Evolutionary conservation across 92 coral and sea anemone species (phyloP).

Genomic region (Porites evermanni): DNA sequence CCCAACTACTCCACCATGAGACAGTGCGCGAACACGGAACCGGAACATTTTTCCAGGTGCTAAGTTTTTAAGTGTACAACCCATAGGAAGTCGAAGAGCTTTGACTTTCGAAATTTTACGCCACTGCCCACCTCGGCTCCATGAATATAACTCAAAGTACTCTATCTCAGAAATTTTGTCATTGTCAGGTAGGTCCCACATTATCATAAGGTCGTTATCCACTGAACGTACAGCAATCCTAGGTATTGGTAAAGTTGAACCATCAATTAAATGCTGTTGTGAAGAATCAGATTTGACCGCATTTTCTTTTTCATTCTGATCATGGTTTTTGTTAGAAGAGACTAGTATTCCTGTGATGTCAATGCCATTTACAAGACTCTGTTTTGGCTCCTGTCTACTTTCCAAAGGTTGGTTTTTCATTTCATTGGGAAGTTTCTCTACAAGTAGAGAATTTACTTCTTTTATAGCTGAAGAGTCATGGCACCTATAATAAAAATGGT

Average conservation of each 20-base stretch:
- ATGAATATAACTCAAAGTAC: neutral
- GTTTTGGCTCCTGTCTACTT: neutral
- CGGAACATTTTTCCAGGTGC: neutral
- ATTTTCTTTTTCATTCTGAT: neutral
- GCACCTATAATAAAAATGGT: neutral
- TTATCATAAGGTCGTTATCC: neutral
- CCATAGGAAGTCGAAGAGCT: conserved; percentile 32
- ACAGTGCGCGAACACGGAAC: conserved; percentile 25
- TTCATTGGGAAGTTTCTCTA: neutral
- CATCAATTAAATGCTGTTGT: neutral
- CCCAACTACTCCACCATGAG: conserved; percentile 1
- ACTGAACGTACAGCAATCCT: neutral
- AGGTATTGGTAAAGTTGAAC: neutral
- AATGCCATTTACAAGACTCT: neutral
- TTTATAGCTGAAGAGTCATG: neutral
- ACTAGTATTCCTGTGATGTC: neutral
- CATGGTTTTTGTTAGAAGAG: neutral
- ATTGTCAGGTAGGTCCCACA: conserved; percentile 36
- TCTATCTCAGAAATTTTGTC: neutral
- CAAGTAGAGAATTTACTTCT: neutral
- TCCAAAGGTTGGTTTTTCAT: neutral
- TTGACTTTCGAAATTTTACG: conserved; percentile 2
- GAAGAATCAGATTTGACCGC: neutral
- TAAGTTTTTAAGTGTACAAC: conserved; percentile 7
- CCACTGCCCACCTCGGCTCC: neutral